Base-by-base conservation (phyloP, 2,888 invertebrate genomes). In the Noctua janthina region DNA sequence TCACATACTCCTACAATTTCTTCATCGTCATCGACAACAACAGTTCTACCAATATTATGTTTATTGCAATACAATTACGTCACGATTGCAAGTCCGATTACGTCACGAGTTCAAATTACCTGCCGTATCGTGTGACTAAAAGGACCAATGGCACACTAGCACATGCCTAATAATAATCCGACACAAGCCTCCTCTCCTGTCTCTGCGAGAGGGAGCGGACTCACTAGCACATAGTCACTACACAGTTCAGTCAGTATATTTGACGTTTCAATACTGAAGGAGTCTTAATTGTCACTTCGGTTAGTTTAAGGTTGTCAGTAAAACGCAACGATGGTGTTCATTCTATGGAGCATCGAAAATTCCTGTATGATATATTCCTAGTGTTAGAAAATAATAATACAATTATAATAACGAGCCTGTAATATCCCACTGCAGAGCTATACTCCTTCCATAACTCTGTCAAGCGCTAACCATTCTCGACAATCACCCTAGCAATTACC, bases 111-210 rank as follows among this genome's bases (percentile, higher is more conserved):
- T 99, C 99, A 68, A 99, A 99, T 78, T 99, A 99, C 96, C 98
- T 99, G 46, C 99, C 99, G 0, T 99, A 99, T 95, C 97, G 99
- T 80, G 98, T 94, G 98, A 99, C 91, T 99, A 99, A 98, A 98
- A 99, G 94, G 99, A 99, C 94, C 97, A 99, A 80, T 99, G 99
- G 93, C 98, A 99, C 0, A 98, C 39, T 64, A 3, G 39, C 17
- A 17, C 1, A 20, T 5, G 1, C 29, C 11, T 11, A n/a, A n/a
- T 56, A 7, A 23, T 20, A 23, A 59, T 59, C 23, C 10, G 59
- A n/a, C 59, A 59, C n/a, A n/a, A 59, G 10, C 7, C n/a, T 59
- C 59, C 4, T 5, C 56, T 56, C n/a, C 11, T 56, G n/a, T 56
- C 11, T 56, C 23, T 11, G 4, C 8, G 4, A 56, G 11, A 56